Base-by-base conservation (phyloP, 2,888 invertebrate genomes). In the Crepidodera aurea region DNA sequence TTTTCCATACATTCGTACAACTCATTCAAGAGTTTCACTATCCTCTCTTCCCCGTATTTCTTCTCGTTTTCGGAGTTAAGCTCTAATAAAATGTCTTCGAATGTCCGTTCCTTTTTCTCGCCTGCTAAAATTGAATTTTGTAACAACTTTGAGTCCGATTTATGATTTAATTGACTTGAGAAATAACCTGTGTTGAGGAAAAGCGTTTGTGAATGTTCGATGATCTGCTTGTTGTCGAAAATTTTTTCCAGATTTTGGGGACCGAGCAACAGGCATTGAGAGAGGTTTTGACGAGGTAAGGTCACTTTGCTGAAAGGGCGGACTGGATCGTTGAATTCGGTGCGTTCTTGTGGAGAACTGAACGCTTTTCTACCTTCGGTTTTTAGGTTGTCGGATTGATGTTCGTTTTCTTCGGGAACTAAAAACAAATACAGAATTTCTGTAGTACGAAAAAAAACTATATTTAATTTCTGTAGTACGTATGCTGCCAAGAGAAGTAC, bases 381-480 rank as follows among this genome's bases (percentile, higher is more conserved):
- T 48, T 55, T 61, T 29, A 37, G 62, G 29, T 58, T 57, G 8
- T 67, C 67, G 4, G 63, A 55, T 13, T 60, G 56, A n/a, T 57
- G 73, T 72, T 83, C 84, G 25, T 73, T 70, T 73, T 84, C 84
- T 73, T 84, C 84, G 3, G 83, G 83, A 48, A 84, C 84, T 84
- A 68, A 51, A 77, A 77, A 10, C n/a, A n/a, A n/a, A n/a, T n/a
- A n/a, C 32, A 32, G 32, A 32, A 25, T n/a, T n/a, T n/a, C n/a
- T n/a, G n/a, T n/a, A n/a, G n/a, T n/a, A n/a, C n/a, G n/a, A n/a
- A n/a, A n/a, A n/a, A n/a, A n/a, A n/a, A n/a, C n/a, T n/a, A n/a
- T n/a, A n/a, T n/a, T n/a, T n/a, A n/a, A n/a, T n/a, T n/a, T n/a
- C n/a, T n/a, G n/a, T n/a, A n/a, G n/a, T n/a, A n/a, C n/a, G n/a